These are phyloP conservation scores for Polymixis flavicincta DNA, from an alignment of 2,888 invertebrate species.

Conservation along the genomic window DNA sequence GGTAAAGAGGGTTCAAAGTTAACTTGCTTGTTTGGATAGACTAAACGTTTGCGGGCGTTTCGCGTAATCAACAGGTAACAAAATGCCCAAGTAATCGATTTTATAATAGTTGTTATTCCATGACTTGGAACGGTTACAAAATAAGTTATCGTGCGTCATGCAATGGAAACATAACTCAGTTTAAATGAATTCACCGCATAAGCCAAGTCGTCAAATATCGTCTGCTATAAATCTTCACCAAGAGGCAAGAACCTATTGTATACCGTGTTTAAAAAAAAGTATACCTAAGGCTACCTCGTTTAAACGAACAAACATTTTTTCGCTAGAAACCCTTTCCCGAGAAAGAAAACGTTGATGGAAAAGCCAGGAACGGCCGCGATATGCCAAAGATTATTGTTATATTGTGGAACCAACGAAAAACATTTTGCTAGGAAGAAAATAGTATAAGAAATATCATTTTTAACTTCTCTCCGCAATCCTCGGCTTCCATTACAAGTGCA, in stretches of 20 bases:
- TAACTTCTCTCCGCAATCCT: conserved; percentile 15
- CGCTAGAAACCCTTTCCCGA: conserved; percentile 35
- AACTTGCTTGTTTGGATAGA: conserved; percentile 48
- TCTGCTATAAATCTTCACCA: conserved; percentile 64
- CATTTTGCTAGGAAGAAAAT: conserved; percentile 31
- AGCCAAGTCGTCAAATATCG: conserved; percentile 66
- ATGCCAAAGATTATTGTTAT: conserved; percentile 40
- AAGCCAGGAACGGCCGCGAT: conserved; percentile 31
- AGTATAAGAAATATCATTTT: conserved; percentile 25
- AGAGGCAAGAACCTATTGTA: conserved; percentile 52
- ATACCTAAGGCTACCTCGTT: conserved; percentile 34
- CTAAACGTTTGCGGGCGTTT: conserved; percentile 35
- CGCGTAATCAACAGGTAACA: conserved; percentile 70
- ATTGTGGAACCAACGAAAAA: conserved; percentile 30
- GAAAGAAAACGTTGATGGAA: conserved; percentile 46
- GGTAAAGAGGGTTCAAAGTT: conserved; percentile 21
- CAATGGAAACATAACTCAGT: conserved; percentile 73
- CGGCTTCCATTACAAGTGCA: conserved; percentile 28
- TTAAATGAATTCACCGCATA: conserved; percentile 70
- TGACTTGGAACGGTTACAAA: conserved; percentile 73
- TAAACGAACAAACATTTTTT: conserved; percentile 52
- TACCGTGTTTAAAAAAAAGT: conserved; percentile 53
- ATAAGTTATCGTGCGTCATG: conserved; percentile 73
- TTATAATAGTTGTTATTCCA: conserved; percentile 72
- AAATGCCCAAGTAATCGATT: conserved; percentile 68